A percentile compares a stretch with the other conserved stretches of the same genome.
Conservation (phyloP, 2,797 vertebrate species). For the Lophius americanus region DNA sequence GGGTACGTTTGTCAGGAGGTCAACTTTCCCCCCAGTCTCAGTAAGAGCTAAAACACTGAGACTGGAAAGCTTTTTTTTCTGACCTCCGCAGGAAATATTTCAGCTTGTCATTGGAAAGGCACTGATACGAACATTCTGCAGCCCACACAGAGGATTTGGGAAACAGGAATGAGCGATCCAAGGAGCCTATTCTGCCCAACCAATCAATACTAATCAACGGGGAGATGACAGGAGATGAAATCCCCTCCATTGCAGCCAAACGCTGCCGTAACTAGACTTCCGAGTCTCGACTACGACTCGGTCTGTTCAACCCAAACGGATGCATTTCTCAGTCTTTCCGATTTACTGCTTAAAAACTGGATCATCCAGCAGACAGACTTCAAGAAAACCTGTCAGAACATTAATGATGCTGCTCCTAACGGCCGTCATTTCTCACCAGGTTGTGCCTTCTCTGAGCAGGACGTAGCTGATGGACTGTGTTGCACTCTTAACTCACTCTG, state of each 20-base stretch:
- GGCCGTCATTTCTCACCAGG: too few relatives aligned
- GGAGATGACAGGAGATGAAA: slow-evolving; percentile 76
- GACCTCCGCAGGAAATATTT: slow-evolving; percentile 62
- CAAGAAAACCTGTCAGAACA: too few relatives aligned
- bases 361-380: too few relatives aligned
- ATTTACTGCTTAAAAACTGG: too few relatives aligned
- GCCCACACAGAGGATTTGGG: slow-evolving; percentile 71
- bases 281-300: slow-evolving; percentile 8
- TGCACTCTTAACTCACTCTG: too few relatives aligned
- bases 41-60: slow-evolving; percentile 62
- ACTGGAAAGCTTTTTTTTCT: slow-evolving; percentile 48
- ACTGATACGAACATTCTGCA: slow-evolving; percentile 67
- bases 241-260: slow-evolving; percentile 60
- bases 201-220: slow-evolving; percentile 86
- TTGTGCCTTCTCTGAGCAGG: too few relatives aligned
- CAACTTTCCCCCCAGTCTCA: slow-evolving; percentile 64
- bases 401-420: too few relatives aligned
- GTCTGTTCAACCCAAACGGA: too few relatives aligned
- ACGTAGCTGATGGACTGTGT: too few relatives aligned
- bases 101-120: slow-evolving; percentile 56
- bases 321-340: too few relatives aligned
- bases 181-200: slow-evolving; percentile 77
- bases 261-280: slow-evolving; percentile 41
- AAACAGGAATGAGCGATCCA: slow-evolving; percentile 79
- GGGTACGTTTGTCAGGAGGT: slow-evolving; percentile 60